Evolutionary conservation across 2,888 invertebrate genomes (phyloP), one percentile per base, ranked within the genome.

Genomic region (Hypercompe scribonia): DNA sequence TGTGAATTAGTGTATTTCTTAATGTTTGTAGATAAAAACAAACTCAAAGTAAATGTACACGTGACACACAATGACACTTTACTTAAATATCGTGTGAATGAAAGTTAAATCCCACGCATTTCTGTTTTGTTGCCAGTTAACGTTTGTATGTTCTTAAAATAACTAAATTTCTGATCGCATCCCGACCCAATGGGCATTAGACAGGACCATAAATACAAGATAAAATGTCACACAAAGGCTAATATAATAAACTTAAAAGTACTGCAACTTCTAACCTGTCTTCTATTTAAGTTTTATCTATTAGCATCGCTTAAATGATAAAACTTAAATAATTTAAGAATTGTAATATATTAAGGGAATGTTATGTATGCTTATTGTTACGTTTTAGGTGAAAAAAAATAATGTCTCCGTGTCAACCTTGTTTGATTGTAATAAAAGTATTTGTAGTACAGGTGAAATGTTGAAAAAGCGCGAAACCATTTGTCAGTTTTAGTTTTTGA

Each of bases 51-150:
- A 18, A 58, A 42, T 13, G 2, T 18, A 61, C 61, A 31, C 31
- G 18, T 18, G 28, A 61, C 61, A 61, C 61, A 31, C 31, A 54
- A 54, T 31, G 31, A 61, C 61, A 61, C 61, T 61, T 61, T 31
- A 18, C 18, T 58, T 28, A 28, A 61, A 61, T 61, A 61, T 15
- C 61, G 61, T 61, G 61, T 31, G 61, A 61, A 31, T 31, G 31
- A 61, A 61, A 61, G 61, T 61, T 58, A 18, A 61, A 61, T 31
- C 61, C 61, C 61, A 61, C 31, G 31, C 61, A 18, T 61, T 61
- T 61, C 31, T 61, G 61, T 31, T 18, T 61, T 61, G 61, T 61
- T 61, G 50, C 24, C 50, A 24, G 24, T 50, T 24, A 21, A n/a
- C 28, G 15, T 31, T 58, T 28, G 31, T 61, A 24, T 36, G n/a